Conservation (phyloP, 1,140 invertebrate genomes). For the Phortica variegata region DNA sequence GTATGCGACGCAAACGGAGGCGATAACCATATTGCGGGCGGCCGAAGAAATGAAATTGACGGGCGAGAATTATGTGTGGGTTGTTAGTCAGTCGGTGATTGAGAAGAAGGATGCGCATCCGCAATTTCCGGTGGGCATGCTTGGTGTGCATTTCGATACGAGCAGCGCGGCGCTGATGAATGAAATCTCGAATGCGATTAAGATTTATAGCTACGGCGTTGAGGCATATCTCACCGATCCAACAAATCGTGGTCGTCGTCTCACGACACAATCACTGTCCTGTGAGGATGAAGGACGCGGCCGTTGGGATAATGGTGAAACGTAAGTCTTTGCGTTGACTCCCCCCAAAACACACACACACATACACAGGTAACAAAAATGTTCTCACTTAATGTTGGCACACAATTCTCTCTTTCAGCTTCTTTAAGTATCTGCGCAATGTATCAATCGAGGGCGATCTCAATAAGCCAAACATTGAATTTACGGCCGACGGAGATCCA, state of each 20-base stretch:
- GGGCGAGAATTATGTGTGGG: constrained; percentile 94
- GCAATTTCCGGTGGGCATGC: constrained; percentile 89
- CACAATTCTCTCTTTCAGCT: constrained; percentile 38
- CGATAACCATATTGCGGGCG: constrained; percentile 76
- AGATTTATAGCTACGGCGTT: constrained; percentile 87
- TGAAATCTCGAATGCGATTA: constrained; percentile 85
- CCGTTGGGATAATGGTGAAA: constrained; percentile 56
- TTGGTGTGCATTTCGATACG: constrained; percentile 92
- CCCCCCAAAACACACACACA: too few relatives aligned
- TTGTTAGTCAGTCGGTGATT: constrained; percentile 93
- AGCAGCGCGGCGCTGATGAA: constrained; percentile 75
- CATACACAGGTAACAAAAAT: background rate
- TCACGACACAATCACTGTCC: constrained; percentile 75
- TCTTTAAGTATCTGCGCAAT: constrained; percentile 77
- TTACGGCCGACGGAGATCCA: constrained; percentile 85
- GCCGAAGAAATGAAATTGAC: constrained; percentile 84
- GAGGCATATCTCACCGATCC: constrained; percentile 80
- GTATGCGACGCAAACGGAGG: constrained; percentile 86
- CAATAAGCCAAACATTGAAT: constrained; percentile 79
- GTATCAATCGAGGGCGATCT: constrained; percentile 78
- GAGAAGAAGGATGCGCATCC: constrained; percentile 73
- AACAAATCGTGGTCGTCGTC: constrained; percentile 66
- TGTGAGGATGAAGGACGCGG: constrained; percentile 59
- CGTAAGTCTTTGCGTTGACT: constrained; percentile 31
- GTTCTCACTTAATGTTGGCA: background rate